These are phyloP conservation scores for Pseudomugil gertrudae DNA, from an alignment of 2,797 vertebrate genomes.

Conservation along the genomic window DNA sequence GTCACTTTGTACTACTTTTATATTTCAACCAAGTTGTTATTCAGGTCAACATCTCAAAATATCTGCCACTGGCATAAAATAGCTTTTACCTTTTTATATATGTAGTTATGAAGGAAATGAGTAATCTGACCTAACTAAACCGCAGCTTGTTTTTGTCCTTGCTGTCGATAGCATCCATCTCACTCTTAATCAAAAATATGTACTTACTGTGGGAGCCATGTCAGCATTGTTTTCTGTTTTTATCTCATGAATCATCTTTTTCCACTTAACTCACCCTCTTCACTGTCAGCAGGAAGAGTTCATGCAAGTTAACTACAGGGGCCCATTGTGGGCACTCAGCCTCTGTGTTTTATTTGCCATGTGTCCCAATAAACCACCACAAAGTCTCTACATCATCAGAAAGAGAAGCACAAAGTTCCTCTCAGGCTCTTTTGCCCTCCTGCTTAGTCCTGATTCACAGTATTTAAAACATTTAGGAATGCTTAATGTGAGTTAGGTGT, in stretches of 20 bases:
- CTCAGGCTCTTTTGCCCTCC: slow-evolving; percentile 12
- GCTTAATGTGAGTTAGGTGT: slow-evolving; percentile 20
- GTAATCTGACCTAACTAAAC: neutral
- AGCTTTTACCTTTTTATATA: neutral
- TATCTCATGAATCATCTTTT: slow-evolving; percentile 5
- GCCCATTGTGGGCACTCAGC: slow-evolving; percentile 4
- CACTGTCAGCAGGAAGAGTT: slow-evolving; percentile 24
- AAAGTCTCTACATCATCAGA: slow-evolving; percentile 59
- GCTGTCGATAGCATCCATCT: neutral
- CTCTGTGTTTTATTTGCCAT: slow-evolving; percentile 57
- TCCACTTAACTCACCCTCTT: neutral
- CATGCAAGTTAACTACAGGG: slow-evolving; percentile 42
- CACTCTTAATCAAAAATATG: neutral
- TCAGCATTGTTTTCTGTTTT: slow-evolving; percentile 15
- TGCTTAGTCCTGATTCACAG: slow-evolving; percentile 41
- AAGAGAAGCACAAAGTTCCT: slow-evolving; percentile 33
- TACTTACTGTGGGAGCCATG: neutral
- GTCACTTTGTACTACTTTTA: slow-evolving; percentile 10
- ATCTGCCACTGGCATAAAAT: neutral
- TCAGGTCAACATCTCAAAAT: neutral
- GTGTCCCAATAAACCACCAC: slow-evolving; percentile 48
- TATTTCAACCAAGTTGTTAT: neutral
- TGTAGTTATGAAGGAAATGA: neutral
- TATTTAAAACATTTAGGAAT: slow-evolving; percentile 28
- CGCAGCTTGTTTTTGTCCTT: neutral